Evolutionary conservation across 1,140 invertebrate genomes (phyloP), one percentile per base, ranked within the genome.

Genomic region (Telenomus remus): DNA sequence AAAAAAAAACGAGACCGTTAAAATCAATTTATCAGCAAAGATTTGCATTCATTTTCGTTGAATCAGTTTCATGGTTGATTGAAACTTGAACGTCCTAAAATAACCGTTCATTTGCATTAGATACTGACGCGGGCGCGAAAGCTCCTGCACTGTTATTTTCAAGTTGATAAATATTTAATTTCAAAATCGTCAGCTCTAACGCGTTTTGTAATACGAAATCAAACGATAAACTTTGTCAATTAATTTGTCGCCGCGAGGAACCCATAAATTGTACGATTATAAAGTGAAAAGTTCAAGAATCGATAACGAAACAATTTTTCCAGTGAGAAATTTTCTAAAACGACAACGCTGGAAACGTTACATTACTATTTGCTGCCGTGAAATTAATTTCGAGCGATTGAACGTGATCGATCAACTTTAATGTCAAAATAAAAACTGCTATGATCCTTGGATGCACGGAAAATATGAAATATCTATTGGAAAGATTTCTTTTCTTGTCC

Each of bases 401-500:
- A 27, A 27, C 19, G 19, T 27, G 19, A 6, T 6, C 19, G 2
- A 27, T 27, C 6, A 27, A 3, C 6, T 27, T 27, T 27, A 1
- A 27, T 27, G 19, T 27, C 19, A 27, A 27, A n/a, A n/a, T n/a
- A n/a, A n/a, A 27, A 27, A 27, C 1, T 6, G 19, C 6, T 27
- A 6, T 27, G 19, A 27, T 27, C 19, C 19, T 27, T 6, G 53
- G 33, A 34, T 64, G 64, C 64, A 64, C 42, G 55, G 43, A 60
- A 50, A 55, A 35, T 64, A 27, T 7, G 19, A 56, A 54, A 47
- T 59, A 72, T 60, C 60, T 27, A 60, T 72, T 47, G 56, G 5
- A 10, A 13, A 13, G 64, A 51, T 68, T 42, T 33, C 49, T 44
- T 69, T 69, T 57, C 44, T 60, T 51, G 44, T 15, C 42, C 39